Percentiles rank a stretch among this genome's conserved stretches.
Conservation (phyloP, 2,888 invertebrate genomes). For the Cosmia trapezina region DNA sequence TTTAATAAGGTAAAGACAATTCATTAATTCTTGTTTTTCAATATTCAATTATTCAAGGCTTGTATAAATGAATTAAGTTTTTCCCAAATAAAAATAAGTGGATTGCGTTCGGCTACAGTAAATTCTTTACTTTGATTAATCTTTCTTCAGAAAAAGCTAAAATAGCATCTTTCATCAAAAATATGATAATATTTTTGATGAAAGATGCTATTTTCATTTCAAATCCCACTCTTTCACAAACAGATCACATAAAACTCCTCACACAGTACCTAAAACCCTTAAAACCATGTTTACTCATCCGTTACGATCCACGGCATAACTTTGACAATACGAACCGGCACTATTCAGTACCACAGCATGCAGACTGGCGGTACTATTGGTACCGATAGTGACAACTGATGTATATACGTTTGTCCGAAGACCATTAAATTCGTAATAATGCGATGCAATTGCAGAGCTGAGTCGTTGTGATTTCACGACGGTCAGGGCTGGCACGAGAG, state of each 20-base stretch:
- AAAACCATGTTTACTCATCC: constrained; percentile 45
- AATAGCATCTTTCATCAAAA: neutral
- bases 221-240: neutral
- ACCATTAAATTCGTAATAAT: constrained; percentile 77
- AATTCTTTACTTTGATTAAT: neutral
- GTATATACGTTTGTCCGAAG: constrained; percentile 64
- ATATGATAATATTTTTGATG: neutral
- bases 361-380: constrained; percentile 39
- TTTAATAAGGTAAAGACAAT: too few relatives aligned
- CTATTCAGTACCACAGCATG: constrained; percentile 23
- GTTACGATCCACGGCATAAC: constrained; percentile 54
- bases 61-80: too few relatives aligned
- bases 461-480: constrained; percentile 60
- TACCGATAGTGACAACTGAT: constrained; percentile 57
- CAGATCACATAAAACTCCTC: neutral
- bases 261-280: constrained; percentile 15
- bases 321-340: constrained; percentile 50
- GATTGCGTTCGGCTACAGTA: too few relatives aligned
- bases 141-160: neutral
- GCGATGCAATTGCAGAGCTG: constrained; percentile 70
- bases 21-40: too few relatives aligned
- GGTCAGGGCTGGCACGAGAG: constrained; percentile 65
- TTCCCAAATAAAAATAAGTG: too few relatives aligned
- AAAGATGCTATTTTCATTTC: too few relatives aligned
- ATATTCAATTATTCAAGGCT: too few relatives aligned